phyloP scores from a whole-genome alignment of 2,797 vertebrate species.

The Mionectes olivaceus region DNA sequence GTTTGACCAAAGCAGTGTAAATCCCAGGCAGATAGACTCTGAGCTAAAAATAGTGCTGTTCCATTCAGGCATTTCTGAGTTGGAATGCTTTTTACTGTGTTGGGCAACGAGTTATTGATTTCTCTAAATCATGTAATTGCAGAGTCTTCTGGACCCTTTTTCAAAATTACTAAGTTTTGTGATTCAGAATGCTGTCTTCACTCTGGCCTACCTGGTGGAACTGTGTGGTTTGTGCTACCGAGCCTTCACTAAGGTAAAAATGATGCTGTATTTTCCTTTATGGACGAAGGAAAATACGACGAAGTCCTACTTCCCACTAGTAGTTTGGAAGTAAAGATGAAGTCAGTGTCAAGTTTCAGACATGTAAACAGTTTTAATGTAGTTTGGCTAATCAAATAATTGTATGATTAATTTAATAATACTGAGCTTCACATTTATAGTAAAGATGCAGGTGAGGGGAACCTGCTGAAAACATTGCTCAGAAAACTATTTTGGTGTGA shows the following conservation, averaged over 20 bases:
- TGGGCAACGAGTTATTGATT: slow-evolving; percentile 26
- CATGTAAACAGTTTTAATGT: not conserved
- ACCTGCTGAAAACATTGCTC: not conserved
- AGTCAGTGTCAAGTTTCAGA: slow-evolving; percentile 13
- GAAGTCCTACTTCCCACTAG: not conserved
- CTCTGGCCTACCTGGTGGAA: slow-evolving; percentile 94
- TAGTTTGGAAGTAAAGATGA: not conserved
- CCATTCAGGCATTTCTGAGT: not conserved
- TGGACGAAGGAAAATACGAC: not conserved
- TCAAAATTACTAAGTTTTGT: slow-evolving; percentile 97
- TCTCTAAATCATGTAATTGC: slow-evolving; percentile 59
- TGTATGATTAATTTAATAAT: not conserved
- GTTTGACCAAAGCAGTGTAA: not conserved
- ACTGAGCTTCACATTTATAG: not conserved
- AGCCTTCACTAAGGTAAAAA: slow-evolving; percentile 94
- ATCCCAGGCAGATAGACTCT: not conserved
- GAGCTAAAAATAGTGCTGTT: slow-evolving; percentile 30
- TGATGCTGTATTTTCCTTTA: not conserved
- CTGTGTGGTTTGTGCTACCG: slow-evolving; percentile 96
- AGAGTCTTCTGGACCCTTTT: slow-evolving; percentile 97
- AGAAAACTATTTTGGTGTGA: not conserved
- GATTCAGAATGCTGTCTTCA: slow-evolving; percentile 96
- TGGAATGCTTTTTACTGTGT: slow-evolving; percentile 35
- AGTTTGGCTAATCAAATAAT: slow-evolving; percentile 5
- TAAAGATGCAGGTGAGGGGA: not conserved